phyloP scores from a whole-genome alignment of 1,140 invertebrate species.

The Carposina sasakii region DNA sequence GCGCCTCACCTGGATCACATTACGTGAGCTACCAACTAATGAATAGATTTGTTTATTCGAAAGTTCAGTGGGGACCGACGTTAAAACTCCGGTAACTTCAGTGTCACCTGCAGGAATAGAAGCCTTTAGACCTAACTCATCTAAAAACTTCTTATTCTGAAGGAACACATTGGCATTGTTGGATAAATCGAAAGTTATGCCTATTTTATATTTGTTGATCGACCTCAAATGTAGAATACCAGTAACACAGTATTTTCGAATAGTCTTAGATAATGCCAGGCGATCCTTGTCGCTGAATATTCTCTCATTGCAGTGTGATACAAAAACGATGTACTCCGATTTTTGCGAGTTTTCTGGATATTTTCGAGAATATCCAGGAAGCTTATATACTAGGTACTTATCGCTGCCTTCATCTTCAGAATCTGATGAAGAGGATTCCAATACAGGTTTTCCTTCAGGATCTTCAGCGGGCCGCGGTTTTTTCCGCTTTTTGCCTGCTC shows the following conservation, averaged over 20 bases:
- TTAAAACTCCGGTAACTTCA: constrained; percentile 9
- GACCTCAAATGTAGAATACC: constrained; percentile 6
- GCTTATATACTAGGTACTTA: too few species aligned
- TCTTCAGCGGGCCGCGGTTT: too few species aligned
- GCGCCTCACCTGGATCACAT: constrained; percentile 7
- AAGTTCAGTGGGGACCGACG: background rate
- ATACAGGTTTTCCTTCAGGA: too few species aligned
- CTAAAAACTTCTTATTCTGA: constrained; percentile 6
- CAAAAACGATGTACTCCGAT: background rate
- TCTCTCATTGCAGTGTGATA: background rate
- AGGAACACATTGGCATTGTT: constrained; percentile 11
- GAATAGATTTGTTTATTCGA: constrained; percentile 12
- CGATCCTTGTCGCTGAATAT: constrained; percentile 2
- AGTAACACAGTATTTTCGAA: constrained; percentile 2
- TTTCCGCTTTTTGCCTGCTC: too few species aligned
- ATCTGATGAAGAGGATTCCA: too few species aligned
- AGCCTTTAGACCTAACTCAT: constrained; percentile 4
- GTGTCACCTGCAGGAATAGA: constrained; percentile 8
- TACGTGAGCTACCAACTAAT: background rate
- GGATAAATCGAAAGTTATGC: constrained; percentile 9
- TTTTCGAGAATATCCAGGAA: background rate
- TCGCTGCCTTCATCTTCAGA: too few species aligned
- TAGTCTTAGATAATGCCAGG: background rate
- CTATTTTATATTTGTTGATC: constrained; percentile 7
- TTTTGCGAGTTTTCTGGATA: background rate